Evolutionary conservation across 2,888 invertebrate genomes (phyloP), one percentile per base, ranked within the genome.

Genomic region (Limnephilus lunatus): DNA sequence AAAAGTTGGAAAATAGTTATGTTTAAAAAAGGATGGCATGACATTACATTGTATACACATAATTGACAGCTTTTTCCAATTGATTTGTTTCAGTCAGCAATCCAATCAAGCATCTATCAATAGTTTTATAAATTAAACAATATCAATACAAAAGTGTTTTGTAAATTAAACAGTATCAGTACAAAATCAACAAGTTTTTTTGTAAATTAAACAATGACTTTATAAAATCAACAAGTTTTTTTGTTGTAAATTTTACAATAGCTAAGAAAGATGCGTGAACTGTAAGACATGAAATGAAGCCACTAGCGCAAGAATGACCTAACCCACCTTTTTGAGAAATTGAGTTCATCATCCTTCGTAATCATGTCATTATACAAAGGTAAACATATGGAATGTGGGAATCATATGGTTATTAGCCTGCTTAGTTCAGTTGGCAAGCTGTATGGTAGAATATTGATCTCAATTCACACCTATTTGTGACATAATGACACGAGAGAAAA

Each of bases 11-110:
- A 9, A 68, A 25, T 68, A 25, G 25, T 68, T 68, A 68, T 25
- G 7, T n/a, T 68, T 68, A 25, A 25, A 32, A 83, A 25, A 39
- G 83, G 83, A 39, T 83, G 83, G 83, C 83, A 83, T 32, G 7
- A 83, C 82, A 83, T 82, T 82, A 82, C 32, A 82, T 83, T 35
- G 83, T 32, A 83, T 83, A 39, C 83, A 39, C 35, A 83, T 83
- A 83, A 83, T 83, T 83, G 83, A 83, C 83, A n/a, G 83, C n/a
- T 83, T 25, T 83, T 83, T 83, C 25, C 35, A 83, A 83, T 83
- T 83, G 83, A 35, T 83, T 83, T 83, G 83, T 39, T 83, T 83
- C 83, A 83, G 83, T 83, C 83, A 35, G 35, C 68, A 68, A n/a
- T n/a, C 68, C 83, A 32, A 35, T 83, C 83, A 83, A 19, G 68